Conservation (phyloP, 2,888 invertebrate genomes). For the Mycalesis mineus region DNA sequence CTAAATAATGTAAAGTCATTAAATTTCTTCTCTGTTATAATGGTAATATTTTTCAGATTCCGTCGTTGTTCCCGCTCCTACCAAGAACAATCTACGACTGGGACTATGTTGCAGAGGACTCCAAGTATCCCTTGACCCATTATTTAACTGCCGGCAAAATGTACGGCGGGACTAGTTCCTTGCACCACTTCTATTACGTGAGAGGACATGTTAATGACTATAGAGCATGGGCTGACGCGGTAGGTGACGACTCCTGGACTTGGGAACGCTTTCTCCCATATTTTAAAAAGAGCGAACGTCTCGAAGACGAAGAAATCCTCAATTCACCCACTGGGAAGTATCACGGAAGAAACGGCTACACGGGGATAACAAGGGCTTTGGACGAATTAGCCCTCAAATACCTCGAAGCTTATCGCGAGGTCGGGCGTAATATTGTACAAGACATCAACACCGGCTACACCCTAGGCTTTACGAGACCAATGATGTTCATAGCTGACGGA, state of each 20-base stretch:
- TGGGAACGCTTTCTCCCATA: slow-evolving; percentile 67
- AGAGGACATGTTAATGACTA: slow-evolving; percentile 67
- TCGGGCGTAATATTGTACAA: slow-evolving; percentile 51
- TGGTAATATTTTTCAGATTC: slow-evolving; percentile 18
- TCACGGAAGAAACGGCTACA: slow-evolving; percentile 55
- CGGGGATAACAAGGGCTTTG: slow-evolving; percentile 47
- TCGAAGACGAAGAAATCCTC: slow-evolving; percentile 31
- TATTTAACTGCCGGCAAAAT: slow-evolving; percentile 73
- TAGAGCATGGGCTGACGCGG: slow-evolving; percentile 59
- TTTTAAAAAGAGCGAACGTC: no score
- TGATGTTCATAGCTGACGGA: slow-evolving; percentile 58
- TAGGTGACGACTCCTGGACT: slow-evolving; percentile 71
- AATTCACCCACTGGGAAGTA: slow-evolving; percentile 30
- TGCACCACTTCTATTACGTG: slow-evolving; percentile 73
- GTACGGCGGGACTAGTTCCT: slow-evolving; percentile 73
- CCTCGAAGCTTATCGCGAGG: slow-evolving; percentile 52
- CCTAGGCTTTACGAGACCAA: slow-evolving; percentile 61
- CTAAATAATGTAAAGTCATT: no score
- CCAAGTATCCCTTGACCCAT: slow-evolving; percentile 53
- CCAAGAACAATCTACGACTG: slow-evolving; percentile 16
- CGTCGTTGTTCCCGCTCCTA: slow-evolving; percentile 12
- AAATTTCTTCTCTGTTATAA: no score
- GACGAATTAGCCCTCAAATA: slow-evolving; percentile 33
- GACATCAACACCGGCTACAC: slow-evolving; percentile 52
- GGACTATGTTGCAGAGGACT: slow-evolving; percentile 16